These are phyloP conservation scores for Pitangus sulphuratus DNA, from an alignment of 2,797 vertebrate species.

Conservation along the genomic window DNA sequence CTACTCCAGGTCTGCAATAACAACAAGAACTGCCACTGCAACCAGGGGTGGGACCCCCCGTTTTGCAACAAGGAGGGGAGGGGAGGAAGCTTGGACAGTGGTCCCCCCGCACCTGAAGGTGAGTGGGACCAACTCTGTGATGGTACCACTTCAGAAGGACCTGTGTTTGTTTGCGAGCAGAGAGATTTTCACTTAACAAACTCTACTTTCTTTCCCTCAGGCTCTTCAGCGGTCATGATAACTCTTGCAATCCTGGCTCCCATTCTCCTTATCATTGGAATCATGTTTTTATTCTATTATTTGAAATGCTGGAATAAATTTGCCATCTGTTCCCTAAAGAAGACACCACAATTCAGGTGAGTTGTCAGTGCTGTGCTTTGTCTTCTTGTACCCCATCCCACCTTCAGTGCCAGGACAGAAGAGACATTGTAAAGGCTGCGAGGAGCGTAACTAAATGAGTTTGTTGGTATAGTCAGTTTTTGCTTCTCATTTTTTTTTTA, in stretches of 20 bases:
- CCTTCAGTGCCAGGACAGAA: not conserved
- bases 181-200: not conserved
- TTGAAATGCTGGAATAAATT: slow-evolving; percentile 70
- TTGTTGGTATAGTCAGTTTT: not conserved
- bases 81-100: slow-evolving; percentile 94
- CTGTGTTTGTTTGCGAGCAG: not conserved
- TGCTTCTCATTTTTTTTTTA: not conserved
- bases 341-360: slow-evolving; percentile 75
- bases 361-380: not conserved
- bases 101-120: slow-evolving; percentile 83
- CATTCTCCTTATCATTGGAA: slow-evolving; percentile 52
- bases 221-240: not conserved
- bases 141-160: not conserved
- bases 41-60: slow-evolving; percentile 90
- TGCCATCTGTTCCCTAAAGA: slow-evolving; percentile 54
- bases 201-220: slow-evolving; percentile 48
- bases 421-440: not conserved
- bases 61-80: slow-evolving; percentile 82
- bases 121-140: slow-evolving; percentile 15
- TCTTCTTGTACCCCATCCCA: not conserved
- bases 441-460: not conserved
- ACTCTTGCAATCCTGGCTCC: slow-evolving; percentile 56
- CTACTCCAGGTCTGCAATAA: slow-evolving; percentile 78
- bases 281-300: slow-evolving; percentile 49
- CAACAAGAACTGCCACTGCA: slow-evolving; percentile 94